Conservation (phyloP, 2,797 vertebrate species). For the Pseudochirops cupreus region DNA sequence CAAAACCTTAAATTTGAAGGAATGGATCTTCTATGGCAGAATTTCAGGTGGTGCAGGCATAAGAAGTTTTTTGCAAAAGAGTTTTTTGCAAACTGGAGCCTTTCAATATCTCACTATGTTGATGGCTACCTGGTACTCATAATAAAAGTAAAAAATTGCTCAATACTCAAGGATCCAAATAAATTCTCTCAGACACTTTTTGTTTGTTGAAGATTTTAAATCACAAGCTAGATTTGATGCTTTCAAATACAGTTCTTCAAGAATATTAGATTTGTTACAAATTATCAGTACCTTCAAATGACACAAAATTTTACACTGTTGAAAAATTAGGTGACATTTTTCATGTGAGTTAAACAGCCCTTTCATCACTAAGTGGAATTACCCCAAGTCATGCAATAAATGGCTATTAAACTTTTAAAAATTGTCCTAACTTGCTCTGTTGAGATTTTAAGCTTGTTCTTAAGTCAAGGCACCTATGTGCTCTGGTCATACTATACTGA, state of each 20-base stretch:
- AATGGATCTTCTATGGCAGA: slow-evolving; percentile 5
- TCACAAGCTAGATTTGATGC: slow-evolving; percentile 82
- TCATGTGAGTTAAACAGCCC: slow-evolving; percentile 61
- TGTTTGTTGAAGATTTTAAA: slow-evolving; percentile 82
- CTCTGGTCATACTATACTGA: background rate
- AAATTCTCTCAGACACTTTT: slow-evolving; percentile 82
- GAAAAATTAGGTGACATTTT: slow-evolving; percentile 72
- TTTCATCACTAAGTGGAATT: slow-evolving; percentile 65
- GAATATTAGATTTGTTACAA: slow-evolving; percentile 79
- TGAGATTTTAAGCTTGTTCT: slow-evolving; percentile 66
- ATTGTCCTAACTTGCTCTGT: slow-evolving; percentile 43
- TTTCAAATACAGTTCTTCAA: slow-evolving; percentile 82
- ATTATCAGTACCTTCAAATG: slow-evolving; percentile 74
- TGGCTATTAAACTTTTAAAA: slow-evolving; percentile 55
- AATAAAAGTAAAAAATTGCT: slow-evolving; percentile 33
- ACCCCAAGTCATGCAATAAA: slow-evolving; percentile 71
- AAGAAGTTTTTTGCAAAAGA: background rate
- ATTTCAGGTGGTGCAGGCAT: background rate
- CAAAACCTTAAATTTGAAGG: slow-evolving; percentile 44
- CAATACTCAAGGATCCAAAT: slow-evolving; percentile 65
- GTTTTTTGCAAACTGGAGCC: background rate
- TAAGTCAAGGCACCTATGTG: slow-evolving; percentile 52
- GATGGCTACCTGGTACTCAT: background rate
- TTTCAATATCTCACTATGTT: background rate
- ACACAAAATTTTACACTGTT: slow-evolving; percentile 70